Evolutionary conservation across 37 sponge, comb jelly and placozoan species (phyloP).

Genomic region (Lycopodina hypogea): DNA sequence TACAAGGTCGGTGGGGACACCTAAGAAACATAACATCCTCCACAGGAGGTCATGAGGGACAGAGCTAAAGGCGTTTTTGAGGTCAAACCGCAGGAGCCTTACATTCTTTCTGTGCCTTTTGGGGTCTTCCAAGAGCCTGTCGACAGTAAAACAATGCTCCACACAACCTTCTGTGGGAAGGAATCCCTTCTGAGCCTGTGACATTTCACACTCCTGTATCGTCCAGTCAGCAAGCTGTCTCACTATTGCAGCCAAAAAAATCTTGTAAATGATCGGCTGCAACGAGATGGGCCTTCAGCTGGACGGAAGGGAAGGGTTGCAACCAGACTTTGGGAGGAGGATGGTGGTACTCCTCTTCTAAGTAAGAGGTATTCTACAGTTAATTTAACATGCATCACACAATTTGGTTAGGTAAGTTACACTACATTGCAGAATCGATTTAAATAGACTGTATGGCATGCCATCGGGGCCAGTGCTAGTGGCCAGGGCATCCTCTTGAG

Average conservation of each 20-base stretch:
- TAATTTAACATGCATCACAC: slow-evolving; percentile 8
- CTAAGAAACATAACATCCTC: slow-evolving; percentile 3
- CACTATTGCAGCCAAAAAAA: slow-evolving; percentile 30
- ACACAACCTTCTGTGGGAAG: slow-evolving; percentile 39
- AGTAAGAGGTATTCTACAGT: slow-evolving; percentile 12
- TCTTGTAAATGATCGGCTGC: slow-evolving; percentile 44
- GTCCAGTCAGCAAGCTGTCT: slow-evolving; percentile 35
- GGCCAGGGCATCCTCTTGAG: slow-evolving; percentile 1
- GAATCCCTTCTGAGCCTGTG: slow-evolving; percentile 35
- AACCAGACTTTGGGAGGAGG: slow-evolving; percentile 37
- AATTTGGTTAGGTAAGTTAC: slow-evolving; percentile 6
- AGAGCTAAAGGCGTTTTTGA: slow-evolving; percentile 47
- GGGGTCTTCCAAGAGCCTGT: slow-evolving; percentile 14
- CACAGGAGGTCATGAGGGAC: slow-evolving; percentile 22
- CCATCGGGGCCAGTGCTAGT: slow-evolving; percentile 44
- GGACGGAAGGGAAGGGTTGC: background rate
- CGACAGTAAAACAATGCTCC: slow-evolving; percentile 40
- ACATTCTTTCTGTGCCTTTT: slow-evolving; percentile 23
- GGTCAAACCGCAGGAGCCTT: slow-evolving; percentile 38
- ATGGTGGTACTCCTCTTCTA: slow-evolving; percentile 42
- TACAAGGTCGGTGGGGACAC: background rate
- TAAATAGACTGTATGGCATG: background rate
- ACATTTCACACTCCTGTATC: slow-evolving; percentile 2
- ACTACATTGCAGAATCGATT: background rate
- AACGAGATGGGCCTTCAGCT: slow-evolving; percentile 52